These are phyloP conservation scores for Gymnogyps californianus DNA, from an alignment of 2,113 vertebrate species.

Conservation along the genomic window DNA sequence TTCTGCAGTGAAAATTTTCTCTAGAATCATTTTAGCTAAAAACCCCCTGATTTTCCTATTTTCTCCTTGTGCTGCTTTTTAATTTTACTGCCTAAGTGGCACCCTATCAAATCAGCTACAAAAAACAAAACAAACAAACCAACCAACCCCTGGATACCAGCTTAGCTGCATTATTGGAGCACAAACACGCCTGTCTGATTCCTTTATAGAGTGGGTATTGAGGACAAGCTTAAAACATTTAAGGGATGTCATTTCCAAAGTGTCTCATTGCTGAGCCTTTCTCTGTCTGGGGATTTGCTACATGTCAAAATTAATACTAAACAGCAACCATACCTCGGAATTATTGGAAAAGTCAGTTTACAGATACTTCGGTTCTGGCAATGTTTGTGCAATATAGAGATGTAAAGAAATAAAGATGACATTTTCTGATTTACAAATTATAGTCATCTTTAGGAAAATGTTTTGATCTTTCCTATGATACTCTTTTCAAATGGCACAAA, in stretches of 20 bases:
- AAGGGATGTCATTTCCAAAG: background rate
- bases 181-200: background rate
- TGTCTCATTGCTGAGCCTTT: background rate
- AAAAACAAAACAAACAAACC: too few relatives aligned
- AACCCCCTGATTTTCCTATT: rapidly evolving
- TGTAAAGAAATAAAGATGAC: background rate
- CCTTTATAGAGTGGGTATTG: background rate
- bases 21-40: background rate
- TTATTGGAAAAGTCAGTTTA: background rate
- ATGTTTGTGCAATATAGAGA: background rate
- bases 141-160: background rate
- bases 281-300: background rate
- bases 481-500: background rate
- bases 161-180: background rate
- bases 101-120: background rate
- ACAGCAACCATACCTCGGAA: background rate
- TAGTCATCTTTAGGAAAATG: background rate
- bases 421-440: background rate
- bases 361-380: background rate
- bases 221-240: background rate
- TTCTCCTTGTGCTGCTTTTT: background rate
- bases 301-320: background rate
- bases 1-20: background rate
- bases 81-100: background rate
- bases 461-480: background rate